A percentile compares a stretch with the other conserved stretches of the same genome.
Evolutionary conservation across 2,888 invertebrate species (phyloP).

Genomic region (Molanna angustata): DNA sequence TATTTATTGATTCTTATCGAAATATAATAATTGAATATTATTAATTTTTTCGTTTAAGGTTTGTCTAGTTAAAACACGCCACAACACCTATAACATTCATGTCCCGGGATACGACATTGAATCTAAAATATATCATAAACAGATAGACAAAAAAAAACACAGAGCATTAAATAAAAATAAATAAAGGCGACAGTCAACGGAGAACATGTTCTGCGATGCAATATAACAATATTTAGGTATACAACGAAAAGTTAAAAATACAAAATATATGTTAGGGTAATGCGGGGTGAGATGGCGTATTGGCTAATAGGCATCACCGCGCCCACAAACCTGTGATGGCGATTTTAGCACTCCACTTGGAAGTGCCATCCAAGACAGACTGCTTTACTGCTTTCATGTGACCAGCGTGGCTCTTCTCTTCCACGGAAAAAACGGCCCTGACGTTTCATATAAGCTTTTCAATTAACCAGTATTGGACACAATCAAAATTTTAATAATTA

Average conservation of each 20-base stretch:
- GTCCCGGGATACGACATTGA: slow-evolving; percentile 4
- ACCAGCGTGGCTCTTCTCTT: slow-evolving; percentile 88
- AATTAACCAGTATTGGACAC: no score
- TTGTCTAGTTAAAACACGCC: no score
- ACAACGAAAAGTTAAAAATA: no score
- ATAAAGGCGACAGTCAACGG: slow-evolving; percentile 9
- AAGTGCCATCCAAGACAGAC: slow-evolving; percentile 97
- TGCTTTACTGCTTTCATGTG: slow-evolving; percentile 99
- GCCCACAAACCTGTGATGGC: slow-evolving; percentile 96
- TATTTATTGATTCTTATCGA: no score
- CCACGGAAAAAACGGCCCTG: slow-evolving; percentile 96
- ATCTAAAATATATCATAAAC: slow-evolving; percentile 13
- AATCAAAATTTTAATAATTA: no score
- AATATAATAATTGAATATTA: no score
- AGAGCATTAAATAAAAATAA: slow-evolving; percentile 13
- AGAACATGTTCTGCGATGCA: slow-evolving; percentile 16
- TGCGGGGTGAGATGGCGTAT: slow-evolving; percentile 31
- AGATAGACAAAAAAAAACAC: no score
- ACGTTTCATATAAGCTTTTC: slow-evolving; percentile 25
- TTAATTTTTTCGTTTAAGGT: no score
- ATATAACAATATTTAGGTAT: slow-evolving; percentile 8
- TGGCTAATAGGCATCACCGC: slow-evolving; percentile 33
- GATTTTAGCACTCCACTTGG: slow-evolving; percentile 99
- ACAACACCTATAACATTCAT: slow-evolving; percentile 11
- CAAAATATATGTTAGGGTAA: slow-evolving; percentile 10